phyloP scores from a whole-genome alignment of 1,140 invertebrate genomes.

The Dreissena polymorpha region DNA sequence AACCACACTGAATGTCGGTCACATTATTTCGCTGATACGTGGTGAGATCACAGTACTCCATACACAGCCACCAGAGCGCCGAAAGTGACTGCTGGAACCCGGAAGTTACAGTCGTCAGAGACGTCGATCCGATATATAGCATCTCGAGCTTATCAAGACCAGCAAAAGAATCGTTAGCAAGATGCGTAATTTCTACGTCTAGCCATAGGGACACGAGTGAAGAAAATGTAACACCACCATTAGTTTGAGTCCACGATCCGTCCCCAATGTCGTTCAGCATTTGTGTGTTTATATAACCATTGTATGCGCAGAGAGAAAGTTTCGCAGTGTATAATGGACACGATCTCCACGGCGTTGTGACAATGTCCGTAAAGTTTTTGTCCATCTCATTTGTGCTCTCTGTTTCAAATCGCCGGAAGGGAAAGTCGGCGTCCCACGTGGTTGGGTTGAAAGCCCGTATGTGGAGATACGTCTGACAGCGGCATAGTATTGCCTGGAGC shows the following conservation, averaged over 20 bases:
- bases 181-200: background rate
- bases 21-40: background rate
- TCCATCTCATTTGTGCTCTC: background rate
- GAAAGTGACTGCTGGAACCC: background rate
- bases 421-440: background rate
- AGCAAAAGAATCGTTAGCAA: background rate
- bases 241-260: background rate
- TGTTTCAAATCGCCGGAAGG: background rate
- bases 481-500: background rate
- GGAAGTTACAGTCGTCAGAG: background rate
- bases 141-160: background rate
- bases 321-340: background rate
- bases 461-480: background rate
- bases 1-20: no score
- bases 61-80: background rate
- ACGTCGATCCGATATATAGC: background rate
- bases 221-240: background rate
- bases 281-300: background rate
- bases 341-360: background rate
- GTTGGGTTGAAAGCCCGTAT: background rate
- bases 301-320: background rate
- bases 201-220: background rate
- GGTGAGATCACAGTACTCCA: background rate
- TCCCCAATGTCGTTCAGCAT: background rate
- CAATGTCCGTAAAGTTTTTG: background rate